Conservation (phyloP, 2,888 invertebrate genomes). For the Drosophila mayaguana region DNA sequence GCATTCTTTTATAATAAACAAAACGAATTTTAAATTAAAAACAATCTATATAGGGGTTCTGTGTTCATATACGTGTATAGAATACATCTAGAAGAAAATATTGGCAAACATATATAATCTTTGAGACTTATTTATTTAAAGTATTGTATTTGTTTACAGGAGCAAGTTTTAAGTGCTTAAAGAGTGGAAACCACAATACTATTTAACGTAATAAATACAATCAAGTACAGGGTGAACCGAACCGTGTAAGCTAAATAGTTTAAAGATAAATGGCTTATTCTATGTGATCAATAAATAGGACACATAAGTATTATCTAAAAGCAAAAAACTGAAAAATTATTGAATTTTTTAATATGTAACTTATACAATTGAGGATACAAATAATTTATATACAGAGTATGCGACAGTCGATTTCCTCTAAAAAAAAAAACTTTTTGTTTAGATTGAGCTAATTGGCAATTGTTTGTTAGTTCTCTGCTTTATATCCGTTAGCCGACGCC, state of each 20-base stretch:
- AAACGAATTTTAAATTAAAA: not conserved
- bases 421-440: constrained; percentile 7
- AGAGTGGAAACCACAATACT: not conserved
- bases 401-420: not conserved
- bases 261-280: not conserved
- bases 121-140: not conserved
- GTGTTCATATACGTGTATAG: not conserved
- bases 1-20: not conserved
- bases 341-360: not conserved
- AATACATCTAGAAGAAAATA: not conserved
- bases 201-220: not conserved
- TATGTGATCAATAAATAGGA: no score
- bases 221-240: not conserved
- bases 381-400: constrained; percentile 1
- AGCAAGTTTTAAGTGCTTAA: not conserved
- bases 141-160: not conserved
- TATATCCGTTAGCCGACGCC: constrained; percentile 8
- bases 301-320: not conserved
- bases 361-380: no score
- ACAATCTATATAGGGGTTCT: not conserved
- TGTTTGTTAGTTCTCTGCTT: not conserved
- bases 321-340: no score
- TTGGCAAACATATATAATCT: not conserved
- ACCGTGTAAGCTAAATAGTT: not conserved
- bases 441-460: constrained; percentile 4